A percentile compares a stretch with the other conserved stretches of the same genome.
Evolutionary conservation across 1,140 invertebrate species (phyloP).

Genomic region (Piezodorus guildinii): DNA sequence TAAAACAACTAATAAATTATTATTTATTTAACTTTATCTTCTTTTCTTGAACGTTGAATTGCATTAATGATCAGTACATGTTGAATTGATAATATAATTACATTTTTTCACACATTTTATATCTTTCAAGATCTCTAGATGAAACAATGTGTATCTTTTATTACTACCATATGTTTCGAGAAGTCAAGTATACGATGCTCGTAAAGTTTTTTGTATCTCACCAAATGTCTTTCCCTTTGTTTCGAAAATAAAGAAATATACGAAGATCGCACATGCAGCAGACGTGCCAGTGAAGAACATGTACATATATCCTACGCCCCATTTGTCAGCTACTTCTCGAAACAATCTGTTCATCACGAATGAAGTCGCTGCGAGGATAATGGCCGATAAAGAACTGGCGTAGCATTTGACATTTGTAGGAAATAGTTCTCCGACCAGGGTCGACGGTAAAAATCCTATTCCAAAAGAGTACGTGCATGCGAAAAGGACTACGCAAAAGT

Average conservation of each 20-base stretch:
- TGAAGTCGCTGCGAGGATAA: conserved; percentile 26
- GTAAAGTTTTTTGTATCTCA: conserved; percentile 51
- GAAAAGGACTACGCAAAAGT: conserved; percentile 26
- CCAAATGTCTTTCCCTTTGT: conserved; percentile 68
- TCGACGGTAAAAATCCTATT: conserved; percentile 29
- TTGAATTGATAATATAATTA: too few relatives aligned
- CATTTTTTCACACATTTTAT: too few relatives aligned
- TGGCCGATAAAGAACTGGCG: conserved; percentile 28
- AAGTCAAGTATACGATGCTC: too few relatives aligned
- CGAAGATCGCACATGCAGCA: conserved; percentile 47
- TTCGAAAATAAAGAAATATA: conserved; percentile 37
- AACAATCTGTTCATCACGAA: conserved; percentile 29
- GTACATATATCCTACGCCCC: conserved; percentile 27
- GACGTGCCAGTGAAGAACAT: conserved; percentile 25
- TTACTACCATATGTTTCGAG: too few relatives aligned
- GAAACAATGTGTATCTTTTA: too few relatives aligned
- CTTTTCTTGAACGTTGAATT: too few relatives aligned
- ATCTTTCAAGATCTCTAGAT: too few relatives aligned
- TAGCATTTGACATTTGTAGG: conserved; percentile 30
- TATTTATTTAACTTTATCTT: too few relatives aligned
- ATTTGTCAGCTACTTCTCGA: conserved; percentile 10
- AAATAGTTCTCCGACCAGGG: conserved; percentile 30
- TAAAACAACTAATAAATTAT: too few relatives aligned
- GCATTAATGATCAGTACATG: too few relatives aligned
- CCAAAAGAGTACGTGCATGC: conserved; percentile 27